These are phyloP conservation scores for Drosophila chauvacae DNA, from an alignment of 1,140 invertebrate genomes.

Conservation along the genomic window DNA sequence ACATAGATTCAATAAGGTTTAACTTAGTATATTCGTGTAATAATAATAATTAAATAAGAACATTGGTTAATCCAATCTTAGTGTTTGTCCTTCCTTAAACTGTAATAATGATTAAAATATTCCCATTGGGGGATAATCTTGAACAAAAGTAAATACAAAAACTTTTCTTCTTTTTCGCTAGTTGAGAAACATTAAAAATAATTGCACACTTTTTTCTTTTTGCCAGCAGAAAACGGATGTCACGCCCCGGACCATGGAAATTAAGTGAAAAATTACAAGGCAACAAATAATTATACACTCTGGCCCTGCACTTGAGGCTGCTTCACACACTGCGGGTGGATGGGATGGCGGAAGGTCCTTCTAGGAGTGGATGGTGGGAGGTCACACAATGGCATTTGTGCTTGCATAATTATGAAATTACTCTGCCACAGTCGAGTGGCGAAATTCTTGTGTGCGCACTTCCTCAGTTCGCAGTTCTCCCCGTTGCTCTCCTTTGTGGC, in stretches of 20 bases:
- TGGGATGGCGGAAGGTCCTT: constrained; percentile 8
- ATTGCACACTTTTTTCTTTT: constrained; percentile 51
- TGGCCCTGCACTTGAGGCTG: constrained; percentile 66
- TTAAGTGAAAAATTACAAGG: constrained; percentile 78
- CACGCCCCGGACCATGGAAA: constrained; percentile 69
- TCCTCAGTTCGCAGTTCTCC: constrained; percentile 59
- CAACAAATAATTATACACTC: constrained; percentile 77
- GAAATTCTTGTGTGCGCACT: constrained; percentile 64
- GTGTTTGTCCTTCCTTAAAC: neutral
- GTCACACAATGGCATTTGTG: constrained; percentile 74
- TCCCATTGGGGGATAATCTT: neutral
- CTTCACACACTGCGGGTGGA: constrained; percentile 17
- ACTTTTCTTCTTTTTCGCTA: constrained; percentile 8
- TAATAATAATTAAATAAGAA: neutral
- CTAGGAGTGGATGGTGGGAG: constrained; percentile 27
- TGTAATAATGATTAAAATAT: neutral
- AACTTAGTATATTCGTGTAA: too few species aligned
- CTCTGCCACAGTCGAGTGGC: constrained; percentile 73
- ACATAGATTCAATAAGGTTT: neutral
- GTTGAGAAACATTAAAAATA: constrained; percentile 53
- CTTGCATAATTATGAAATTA: constrained; percentile 82
- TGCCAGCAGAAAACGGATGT: constrained; percentile 55
- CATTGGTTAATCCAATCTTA: neutral
- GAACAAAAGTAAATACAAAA: constrained; percentile 21
- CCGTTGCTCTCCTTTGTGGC: constrained; percentile 14